A percentile compares a stretch with the other conserved stretches of the same genome.
These are phyloP conservation scores for Heliconius ethilla DNA, from an alignment of 2,888 invertebrate species.

Conservation along the genomic window DNA sequence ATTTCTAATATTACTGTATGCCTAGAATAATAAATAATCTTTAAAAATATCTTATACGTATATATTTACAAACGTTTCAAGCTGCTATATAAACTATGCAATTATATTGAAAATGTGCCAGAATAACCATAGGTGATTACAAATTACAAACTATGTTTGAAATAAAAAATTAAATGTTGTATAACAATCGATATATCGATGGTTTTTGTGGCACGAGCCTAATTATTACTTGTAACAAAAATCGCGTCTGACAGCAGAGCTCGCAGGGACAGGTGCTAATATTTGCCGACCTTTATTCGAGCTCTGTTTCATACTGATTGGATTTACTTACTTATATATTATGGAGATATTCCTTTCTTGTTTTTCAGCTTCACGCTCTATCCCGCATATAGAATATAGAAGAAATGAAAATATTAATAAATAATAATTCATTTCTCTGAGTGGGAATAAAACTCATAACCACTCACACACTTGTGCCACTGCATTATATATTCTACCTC, in stretches of 20 bases:
- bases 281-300: conserved; percentile 39
- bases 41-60: background rate
- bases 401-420: no score
- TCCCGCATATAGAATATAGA: no score
- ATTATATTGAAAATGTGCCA: background rate
- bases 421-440: no score
- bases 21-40: no score
- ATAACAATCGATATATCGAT: conserved; percentile 44
- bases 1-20: no score
- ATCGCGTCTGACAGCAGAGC: conserved; percentile 57
- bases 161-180: conserved; percentile 21
- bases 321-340: conserved; percentile 17
- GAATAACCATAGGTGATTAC: background rate
- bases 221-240: conserved; percentile 38
- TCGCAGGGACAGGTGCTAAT: conserved; percentile 68
- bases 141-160: background rate
- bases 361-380: no score
- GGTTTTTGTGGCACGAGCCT: conserved; percentile 24
- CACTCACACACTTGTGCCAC: no score
- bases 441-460: no score
- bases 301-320: conserved; percentile 43
- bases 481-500: no score
- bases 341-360: no score
- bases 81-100: background rate
- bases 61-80: background rate